phyloP scores from a whole-genome alignment of 1,140 invertebrate species.

The Helicoverpa armigera region DNA sequence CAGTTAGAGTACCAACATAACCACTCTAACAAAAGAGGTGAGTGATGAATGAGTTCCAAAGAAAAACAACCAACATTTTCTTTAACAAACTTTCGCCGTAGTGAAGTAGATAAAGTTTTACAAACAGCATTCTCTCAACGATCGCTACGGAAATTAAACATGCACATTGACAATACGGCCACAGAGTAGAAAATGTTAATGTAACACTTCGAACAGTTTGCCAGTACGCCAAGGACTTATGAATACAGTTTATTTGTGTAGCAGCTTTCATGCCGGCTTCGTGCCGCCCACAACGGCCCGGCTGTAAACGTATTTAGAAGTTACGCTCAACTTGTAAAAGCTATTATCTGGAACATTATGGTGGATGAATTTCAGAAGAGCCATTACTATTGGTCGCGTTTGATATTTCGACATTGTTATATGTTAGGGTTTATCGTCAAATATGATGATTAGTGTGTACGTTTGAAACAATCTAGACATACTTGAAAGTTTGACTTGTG shows the following conservation, averaged over 20 bases:
- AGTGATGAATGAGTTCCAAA: too few species aligned
- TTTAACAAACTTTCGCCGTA: neutral
- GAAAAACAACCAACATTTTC: neutral
- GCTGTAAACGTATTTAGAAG: constrained; percentile 50
- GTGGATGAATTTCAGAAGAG: constrained; percentile 42
- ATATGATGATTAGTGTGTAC: too few species aligned
- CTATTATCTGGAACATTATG: constrained; percentile 51
- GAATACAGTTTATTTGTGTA: constrained; percentile 33
- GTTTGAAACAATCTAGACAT: too few species aligned
- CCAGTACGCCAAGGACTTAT: constrained; percentile 14
- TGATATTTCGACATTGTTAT: neutral
- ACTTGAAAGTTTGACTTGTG: too few species aligned
- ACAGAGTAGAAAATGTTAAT: constrained; percentile 35
- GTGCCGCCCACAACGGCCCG: neutral
- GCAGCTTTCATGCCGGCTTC: constrained; percentile 2
- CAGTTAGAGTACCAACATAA: too few species aligned
- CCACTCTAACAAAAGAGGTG: too few species aligned
- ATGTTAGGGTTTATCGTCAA: neutral
- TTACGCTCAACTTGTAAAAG: constrained; percentile 46
- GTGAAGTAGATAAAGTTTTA: constrained; percentile 17
- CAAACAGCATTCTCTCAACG: constrained; percentile 17
- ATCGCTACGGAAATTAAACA: constrained; percentile 39
- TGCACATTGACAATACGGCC: constrained; percentile 29
- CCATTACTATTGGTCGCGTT: neutral
- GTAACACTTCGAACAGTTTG: constrained; percentile 23